A percentile compares a stretch with the other conserved stretches of the same genome.
phyloP scores from a whole-genome alignment of 2,113 vertebrate genomes.

The Ivindomyrus marchei region DNA sequence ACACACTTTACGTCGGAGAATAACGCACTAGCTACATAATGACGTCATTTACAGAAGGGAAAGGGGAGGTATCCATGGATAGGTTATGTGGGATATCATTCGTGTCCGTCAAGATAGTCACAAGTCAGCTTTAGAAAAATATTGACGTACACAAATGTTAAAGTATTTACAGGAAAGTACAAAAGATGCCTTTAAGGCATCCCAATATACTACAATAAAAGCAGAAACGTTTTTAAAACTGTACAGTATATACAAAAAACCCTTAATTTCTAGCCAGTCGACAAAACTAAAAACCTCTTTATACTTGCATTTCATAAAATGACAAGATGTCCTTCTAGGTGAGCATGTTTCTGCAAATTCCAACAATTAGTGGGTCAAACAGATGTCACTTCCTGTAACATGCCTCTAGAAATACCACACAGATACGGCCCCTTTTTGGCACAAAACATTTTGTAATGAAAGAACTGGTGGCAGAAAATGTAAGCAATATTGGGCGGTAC shows the following conservation, averaged over 20 bases:
- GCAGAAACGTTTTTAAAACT: conserved; percentile 53
- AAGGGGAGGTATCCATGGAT: background rate
- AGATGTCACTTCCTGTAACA: conserved; percentile 35
- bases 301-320: background rate
- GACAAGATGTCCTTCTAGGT: background rate
- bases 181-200: conserved; percentile 53
- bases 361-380: conserved; percentile 61
- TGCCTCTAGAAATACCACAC: background rate
- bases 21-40: background rate
- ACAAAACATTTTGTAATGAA: background rate
- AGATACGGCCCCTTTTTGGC: background rate
- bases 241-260: background rate
- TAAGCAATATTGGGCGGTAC: no score
- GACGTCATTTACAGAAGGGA: background rate
- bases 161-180: conserved; percentile 22
- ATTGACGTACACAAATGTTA: conserved; percentile 4
- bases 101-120: background rate
- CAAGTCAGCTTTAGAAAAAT: conserved; percentile 11
- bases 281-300: background rate
- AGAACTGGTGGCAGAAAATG: no score
- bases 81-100: background rate
- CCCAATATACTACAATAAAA: conserved; percentile 60
- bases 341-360: conserved; percentile 37
- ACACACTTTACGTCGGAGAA: background rate
- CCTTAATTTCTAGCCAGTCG: background rate